Percentiles rank a stretch among this genome's conserved stretches.
Conservation (phyloP, 92 coral and sea anemone genomes). For the Montipora capitata region DNA sequence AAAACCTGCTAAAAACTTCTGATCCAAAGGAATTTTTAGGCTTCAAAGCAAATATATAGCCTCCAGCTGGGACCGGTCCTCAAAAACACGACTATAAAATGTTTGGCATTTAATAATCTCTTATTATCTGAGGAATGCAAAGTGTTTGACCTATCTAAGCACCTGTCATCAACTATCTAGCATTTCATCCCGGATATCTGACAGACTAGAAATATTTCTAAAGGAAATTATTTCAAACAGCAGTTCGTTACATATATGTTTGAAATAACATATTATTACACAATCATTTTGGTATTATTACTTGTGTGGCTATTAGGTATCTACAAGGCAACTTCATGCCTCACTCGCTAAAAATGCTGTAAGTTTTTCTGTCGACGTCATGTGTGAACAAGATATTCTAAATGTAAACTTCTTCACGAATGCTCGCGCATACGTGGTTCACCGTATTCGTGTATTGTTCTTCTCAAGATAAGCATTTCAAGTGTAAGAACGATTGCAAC, state of each 20-base stretch:
- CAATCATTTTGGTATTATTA: too few relatives aligned
- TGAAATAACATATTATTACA: background rate
- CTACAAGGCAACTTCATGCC: too few relatives aligned
- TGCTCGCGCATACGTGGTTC: too few relatives aligned
- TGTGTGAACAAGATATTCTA: too few relatives aligned
- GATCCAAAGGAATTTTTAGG: background rate
- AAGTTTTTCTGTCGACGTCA: too few relatives aligned
- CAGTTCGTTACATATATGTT: background rate
- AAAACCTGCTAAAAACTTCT: background rate
- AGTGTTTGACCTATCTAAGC: slow-evolving; percentile 4
- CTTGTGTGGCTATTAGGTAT: too few relatives aligned
- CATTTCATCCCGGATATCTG: slow-evolving; percentile 46
- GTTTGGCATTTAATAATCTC: slow-evolving; percentile 37
- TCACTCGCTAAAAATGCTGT: too few relatives aligned
- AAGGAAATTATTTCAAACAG: slow-evolving; percentile 14
- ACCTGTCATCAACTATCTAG: slow-evolving; percentile 13
- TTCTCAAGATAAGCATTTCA: too few relatives aligned
- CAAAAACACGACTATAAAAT: background rate
- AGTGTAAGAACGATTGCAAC: too few relatives aligned
- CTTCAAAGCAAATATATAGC: background rate
- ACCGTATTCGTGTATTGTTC: too few relatives aligned
- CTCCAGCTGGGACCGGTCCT: slow-evolving; percentile 17
- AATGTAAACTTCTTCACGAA: too few relatives aligned
- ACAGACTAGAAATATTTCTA: slow-evolving; percentile 38
- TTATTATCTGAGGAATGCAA: slow-evolving; percentile 35